These are phyloP conservation scores for Hormaphis cornu DNA, from an alignment of 1,140 invertebrate genomes.

Conservation along the genomic window DNA sequence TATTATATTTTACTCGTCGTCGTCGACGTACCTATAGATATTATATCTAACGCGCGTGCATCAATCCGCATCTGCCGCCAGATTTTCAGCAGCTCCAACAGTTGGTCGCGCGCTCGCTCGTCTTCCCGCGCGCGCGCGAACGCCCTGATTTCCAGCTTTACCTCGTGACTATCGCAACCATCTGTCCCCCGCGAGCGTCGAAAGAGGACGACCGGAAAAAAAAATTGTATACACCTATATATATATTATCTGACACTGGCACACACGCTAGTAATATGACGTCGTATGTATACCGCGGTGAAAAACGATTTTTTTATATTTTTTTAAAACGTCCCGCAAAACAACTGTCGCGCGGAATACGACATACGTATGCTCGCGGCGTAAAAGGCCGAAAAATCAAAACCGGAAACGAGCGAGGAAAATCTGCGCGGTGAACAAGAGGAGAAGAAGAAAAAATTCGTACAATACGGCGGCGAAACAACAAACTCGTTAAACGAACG, in stretches of 20 bases:
- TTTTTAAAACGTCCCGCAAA: neutral
- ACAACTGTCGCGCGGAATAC: slow-evolving; percentile 3
- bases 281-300: neutral
- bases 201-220: neutral
- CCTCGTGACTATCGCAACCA: slow-evolving; percentile 15
- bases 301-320: slow-evolving; percentile 1
- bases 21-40: neutral
- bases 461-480: no score
- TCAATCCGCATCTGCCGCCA: slow-evolving; percentile 32
- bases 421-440: no score
- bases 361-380: no score
- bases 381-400: no score
- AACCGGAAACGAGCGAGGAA: no score
- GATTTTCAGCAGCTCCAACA: slow-evolving; percentile 30
- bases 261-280: no score
- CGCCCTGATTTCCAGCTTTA: slow-evolving; percentile 31
- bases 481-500: no score
- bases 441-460: no score
- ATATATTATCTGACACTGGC: no score
- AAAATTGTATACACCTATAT: neutral
- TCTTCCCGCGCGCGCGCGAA: neutral
- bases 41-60: neutral
- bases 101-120: slow-evolving; percentile 31
- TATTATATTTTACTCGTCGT: neutral
- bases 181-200: slow-evolving; percentile 4